These are phyloP conservation scores for Petrocephalus microphthalmus DNA, from an alignment of 2,113 vertebrate genomes.

Conservation along the genomic window DNA sequence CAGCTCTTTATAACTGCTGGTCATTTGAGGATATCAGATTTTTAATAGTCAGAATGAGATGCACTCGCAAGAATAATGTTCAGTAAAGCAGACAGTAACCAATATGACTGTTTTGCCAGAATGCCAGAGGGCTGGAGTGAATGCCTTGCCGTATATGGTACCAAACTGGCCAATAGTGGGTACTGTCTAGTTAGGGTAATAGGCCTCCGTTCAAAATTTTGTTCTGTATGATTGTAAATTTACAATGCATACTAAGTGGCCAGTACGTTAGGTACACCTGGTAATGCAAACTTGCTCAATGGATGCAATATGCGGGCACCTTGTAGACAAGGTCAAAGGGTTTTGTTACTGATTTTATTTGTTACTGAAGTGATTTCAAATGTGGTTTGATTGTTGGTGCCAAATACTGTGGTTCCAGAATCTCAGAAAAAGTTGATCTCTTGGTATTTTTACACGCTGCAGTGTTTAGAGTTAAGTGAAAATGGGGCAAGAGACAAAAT, in stretches of 20 bases:
- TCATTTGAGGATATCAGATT: neutral
- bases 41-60: neutral
- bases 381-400: neutral
- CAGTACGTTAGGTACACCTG: neutral
- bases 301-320: neutral
- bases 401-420: neutral
- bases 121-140: neutral
- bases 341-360: neutral
- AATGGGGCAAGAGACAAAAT: neutral
- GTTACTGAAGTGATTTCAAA: neutral
- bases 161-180: neutral
- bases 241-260: neutral
- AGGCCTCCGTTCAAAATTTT: neutral
- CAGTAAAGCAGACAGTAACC: neutral
- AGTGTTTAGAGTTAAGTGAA: neutral
- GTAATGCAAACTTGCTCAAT: neutral
- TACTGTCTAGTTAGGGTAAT: neutral
- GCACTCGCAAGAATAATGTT: neutral
- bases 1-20: slow-evolving; percentile 13
- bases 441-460: neutral
- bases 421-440: neutral
- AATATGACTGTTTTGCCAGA: neutral
- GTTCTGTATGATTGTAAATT: neutral
- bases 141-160: neutral
- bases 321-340: neutral